These are phyloP conservation scores for Cyclina sinensis DNA, from an alignment of 1,140 invertebrate species.

Conservation along the genomic window DNA sequence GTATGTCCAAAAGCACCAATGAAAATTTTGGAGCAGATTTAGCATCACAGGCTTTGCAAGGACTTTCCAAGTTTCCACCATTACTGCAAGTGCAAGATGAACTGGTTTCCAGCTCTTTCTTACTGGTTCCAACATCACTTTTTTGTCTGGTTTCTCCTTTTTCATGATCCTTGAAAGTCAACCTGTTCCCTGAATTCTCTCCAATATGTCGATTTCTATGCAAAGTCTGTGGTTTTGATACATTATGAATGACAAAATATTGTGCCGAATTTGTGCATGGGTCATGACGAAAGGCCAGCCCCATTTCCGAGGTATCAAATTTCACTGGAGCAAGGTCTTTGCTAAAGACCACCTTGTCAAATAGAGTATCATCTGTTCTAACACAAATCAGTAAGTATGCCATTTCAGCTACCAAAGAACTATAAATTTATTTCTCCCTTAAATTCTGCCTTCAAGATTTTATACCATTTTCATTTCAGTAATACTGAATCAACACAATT, in stretches of 20 bases:
- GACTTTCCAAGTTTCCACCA: neutral
- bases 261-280: slow-evolving; percentile 45
- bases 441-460: too few relatives aligned
- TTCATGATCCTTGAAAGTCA: neutral
- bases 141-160: neutral
- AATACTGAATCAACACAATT: too few relatives aligned
- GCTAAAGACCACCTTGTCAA: slow-evolving; percentile 60
- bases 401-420: slow-evolving; percentile 67
- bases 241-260: slow-evolving; percentile 19
- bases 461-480: too few relatives aligned
- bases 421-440: too few relatives aligned
- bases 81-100: neutral
- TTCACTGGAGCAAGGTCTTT: slow-evolving; percentile 61
- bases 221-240: neutral
- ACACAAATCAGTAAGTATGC: slow-evolving; percentile 69
- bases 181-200: neutral
- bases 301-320: slow-evolving; percentile 57
- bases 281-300: slow-evolving; percentile 60
- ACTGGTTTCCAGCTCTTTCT: neutral
- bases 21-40: neutral
- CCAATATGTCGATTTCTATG: neutral
- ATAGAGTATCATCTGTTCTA: slow-evolving; percentile 39
- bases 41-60: neutral
- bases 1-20: slow-evolving; percentile 7
- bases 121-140: neutral